Conservation (phyloP, 2,797 vertebrate genomes). For the Chelidonichthys spinosus region DNA sequence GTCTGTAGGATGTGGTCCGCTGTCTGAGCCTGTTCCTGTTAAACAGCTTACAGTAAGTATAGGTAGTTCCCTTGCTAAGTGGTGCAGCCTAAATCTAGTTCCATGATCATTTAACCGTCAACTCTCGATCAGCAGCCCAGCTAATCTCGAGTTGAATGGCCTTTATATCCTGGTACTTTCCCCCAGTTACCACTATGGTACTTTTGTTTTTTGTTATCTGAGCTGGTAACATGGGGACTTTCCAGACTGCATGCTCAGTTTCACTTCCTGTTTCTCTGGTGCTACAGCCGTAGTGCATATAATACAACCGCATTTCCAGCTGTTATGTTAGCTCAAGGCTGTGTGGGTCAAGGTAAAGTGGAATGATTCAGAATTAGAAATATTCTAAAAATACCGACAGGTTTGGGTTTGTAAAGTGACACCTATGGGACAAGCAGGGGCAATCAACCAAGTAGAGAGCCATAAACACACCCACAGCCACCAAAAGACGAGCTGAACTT, state of each 20-base stretch:
- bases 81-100: not conserved
- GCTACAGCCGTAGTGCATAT: not conserved
- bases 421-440: no score
- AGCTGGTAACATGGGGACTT: conserved; percentile 66
- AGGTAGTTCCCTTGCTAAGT: not conserved
- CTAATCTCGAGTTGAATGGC: not conserved
- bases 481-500: not conserved
- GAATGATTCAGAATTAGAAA: not conserved
- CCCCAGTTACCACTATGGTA: conserved; percentile 21
- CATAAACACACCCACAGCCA: not conserved
- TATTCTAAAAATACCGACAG: not conserved
- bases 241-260: conserved; percentile 66
- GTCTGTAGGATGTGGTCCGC: not conserved
- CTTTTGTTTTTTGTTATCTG: conserved; percentile 27
- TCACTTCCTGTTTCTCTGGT: conserved; percentile 69
- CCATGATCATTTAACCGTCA: not conserved
- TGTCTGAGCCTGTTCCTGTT: conserved; percentile 13
- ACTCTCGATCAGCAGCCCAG: not conserved
- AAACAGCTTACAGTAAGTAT: not conserved
- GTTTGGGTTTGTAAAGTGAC: not conserved
- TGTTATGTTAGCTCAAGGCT: not conserved
- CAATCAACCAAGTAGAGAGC: not conserved
- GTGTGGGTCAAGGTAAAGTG: not conserved
- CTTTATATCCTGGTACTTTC: conserved; percentile 70
- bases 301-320: not conserved